Base-by-base conservation (phyloP, 2,797 vertebrate species). In the Brachyalestes nurse region DNA sequence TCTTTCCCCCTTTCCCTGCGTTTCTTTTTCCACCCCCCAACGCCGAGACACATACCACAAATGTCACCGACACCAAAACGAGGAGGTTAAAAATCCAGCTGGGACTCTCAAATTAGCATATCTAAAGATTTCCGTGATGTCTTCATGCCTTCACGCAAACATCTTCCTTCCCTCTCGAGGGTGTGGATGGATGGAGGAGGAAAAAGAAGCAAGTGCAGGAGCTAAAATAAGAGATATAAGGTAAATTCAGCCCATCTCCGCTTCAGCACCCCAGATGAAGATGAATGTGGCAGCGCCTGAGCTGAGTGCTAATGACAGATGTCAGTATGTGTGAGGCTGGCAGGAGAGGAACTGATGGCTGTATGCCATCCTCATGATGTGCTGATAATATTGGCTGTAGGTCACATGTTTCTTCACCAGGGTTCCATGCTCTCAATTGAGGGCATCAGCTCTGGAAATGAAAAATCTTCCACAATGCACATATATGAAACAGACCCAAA, bases 21-120 rank as follows among this genome's bases (percentile, higher is more conserved):
- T 57, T 66, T 34, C 38, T 58, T 25, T 25, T 47, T 72, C 51
- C 9, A 21, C 16, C 55, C 47, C 51, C 14, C 13, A n/a, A 49
- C 51, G 45, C 45, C 58, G 57, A 81, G 70, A n/a, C n/a, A n/a
- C n/a, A n/a, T 69, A 80, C 60, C 49, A 71, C 53, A 72, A 77
- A 77, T 83, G 72, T 79, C 72, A 58, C 40, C 66, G 60, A 69
- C 38, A 60, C 28, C 66, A 61, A 58, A 80, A 72, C 51, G 49
- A 40, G 79, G 74, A 87, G 83, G 84, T 81, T 87, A 77, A 76
- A 87, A 86, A 85, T 81, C 72, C 47, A 82, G 71, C 8, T 69
- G 62, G 47, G 75, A 77, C 23, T 53, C 79, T 80, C 34, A 65
- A 82, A 87, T 86, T 80, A 85, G 74, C 82, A 86, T 83, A 84